Evolutionary conservation across 1,140 invertebrate species (phyloP).

Genomic region (Hyles euphorbiae): DNA sequence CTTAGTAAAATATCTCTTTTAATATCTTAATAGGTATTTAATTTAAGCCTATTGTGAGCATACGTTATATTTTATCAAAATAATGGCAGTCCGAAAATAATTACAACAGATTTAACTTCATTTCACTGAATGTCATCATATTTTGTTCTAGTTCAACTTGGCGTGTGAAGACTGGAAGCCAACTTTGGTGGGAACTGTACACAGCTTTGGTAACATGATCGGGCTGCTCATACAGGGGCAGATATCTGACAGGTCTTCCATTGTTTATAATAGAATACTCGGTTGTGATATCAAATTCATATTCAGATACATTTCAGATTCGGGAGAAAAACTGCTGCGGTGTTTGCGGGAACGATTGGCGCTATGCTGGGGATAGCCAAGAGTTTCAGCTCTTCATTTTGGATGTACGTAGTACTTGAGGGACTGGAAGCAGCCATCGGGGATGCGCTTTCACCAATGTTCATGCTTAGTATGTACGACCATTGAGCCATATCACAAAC

Average conservation of each 20-base stretch:
- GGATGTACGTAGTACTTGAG: slow-evolving; percentile 49
- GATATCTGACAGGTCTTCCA: slow-evolving; percentile 54
- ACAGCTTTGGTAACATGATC: slow-evolving; percentile 59
- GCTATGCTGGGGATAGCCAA: slow-evolving; percentile 53
- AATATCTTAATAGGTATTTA: too few relatives aligned
- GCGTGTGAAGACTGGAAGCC: slow-evolving; percentile 66
- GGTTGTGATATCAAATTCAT: background rate
- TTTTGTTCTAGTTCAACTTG: slow-evolving; percentile 45
- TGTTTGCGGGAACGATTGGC: slow-evolving; percentile 55
- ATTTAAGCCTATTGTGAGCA: too few relatives aligned
- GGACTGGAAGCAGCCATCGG: slow-evolving; percentile 57
- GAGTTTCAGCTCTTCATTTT: slow-evolving; percentile 51
- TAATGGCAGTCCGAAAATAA: too few relatives aligned
- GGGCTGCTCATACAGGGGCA: slow-evolving; percentile 56
- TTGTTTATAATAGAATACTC: background rate
- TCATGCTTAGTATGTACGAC: slow-evolving; percentile 57
- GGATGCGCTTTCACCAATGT: slow-evolving; percentile 61
- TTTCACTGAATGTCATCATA: too few relatives aligned
- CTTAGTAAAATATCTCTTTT: too few relatives aligned
- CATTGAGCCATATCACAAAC: too few relatives aligned
- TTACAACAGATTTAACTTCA: too few relatives aligned
- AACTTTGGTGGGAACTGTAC: slow-evolving; percentile 51
- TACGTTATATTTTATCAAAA: too few relatives aligned
- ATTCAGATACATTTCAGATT: slow-evolving; percentile 30
- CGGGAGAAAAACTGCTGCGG: slow-evolving; percentile 61